Evolutionary conservation across 1,140 invertebrate genomes (phyloP), one percentile per base, ranked within the genome.

Genomic region (Drosophila simulans): DNA sequence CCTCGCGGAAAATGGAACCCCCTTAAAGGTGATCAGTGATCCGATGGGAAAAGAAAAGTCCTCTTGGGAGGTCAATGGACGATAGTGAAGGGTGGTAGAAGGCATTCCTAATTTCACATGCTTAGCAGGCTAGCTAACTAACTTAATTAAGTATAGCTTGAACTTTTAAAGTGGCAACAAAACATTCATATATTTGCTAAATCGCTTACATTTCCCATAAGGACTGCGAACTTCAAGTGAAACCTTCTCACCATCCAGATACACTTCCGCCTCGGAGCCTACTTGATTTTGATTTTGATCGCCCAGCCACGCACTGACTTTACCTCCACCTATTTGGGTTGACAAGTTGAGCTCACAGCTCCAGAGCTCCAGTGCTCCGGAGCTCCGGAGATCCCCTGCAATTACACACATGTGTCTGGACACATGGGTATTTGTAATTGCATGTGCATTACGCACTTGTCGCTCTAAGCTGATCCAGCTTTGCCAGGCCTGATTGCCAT

Each of bases 401-500:
- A 88, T 86, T 88, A 86, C 70, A 57, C 42, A 59, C 25, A 70
- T 42, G 42, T 37, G 40, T 46, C 39, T 54, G 39, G 40, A 75
- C 62, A 42, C 52, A 37, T 60, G 57, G 39, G 76, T 55, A 56
- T 73, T 81, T 77, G 79, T 82, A 77, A 77, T 82, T 82, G 69
- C 77, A 80, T 81, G 53, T 84, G 83, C 83, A 86, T 86, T 89
- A 86, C 83, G 83, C 83, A 86, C 83, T 86, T 86, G 83, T 86
- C 83, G 83, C 83, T 86, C 83, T 84, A 88, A 89, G 83, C 83
- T 83, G 84, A 88, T 88, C 84, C 83, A 88, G 84, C 83, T 86
- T 88, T 86, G 79, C 83, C 62, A 89, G 77, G 83, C 76, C 80
- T 88, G 83, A 88, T 83, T 88, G 83, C 84, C 75, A 73, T 77